Conservation (phyloP, 2,797 vertebrate species). For the Esox masquinongy region DNA sequence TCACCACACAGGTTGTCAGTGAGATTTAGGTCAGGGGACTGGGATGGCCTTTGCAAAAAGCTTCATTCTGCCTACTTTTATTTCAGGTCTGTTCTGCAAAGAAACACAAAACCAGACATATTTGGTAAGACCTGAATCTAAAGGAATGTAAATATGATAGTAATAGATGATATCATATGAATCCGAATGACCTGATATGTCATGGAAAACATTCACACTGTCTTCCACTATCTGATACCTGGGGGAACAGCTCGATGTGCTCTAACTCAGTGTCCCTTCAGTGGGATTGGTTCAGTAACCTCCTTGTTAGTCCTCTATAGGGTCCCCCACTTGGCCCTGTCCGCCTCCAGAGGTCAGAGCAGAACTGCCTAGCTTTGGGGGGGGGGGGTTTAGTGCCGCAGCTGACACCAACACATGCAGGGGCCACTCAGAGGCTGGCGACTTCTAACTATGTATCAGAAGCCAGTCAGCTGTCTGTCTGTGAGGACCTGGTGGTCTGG, state of each 20-base stretch:
- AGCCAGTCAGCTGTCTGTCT: slow-evolving; percentile 34
- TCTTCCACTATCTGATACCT: neutral
- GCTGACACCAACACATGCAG: slow-evolving; percentile 5
- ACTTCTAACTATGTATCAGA: neutral
- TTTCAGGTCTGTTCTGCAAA: too few relatives aligned
- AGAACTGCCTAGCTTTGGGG: too few relatives aligned
- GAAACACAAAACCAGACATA: too few relatives aligned
- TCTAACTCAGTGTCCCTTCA: neutral
- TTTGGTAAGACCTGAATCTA: too few relatives aligned
- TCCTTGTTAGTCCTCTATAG: neutral
- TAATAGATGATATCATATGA: too few relatives aligned
- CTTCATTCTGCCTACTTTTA: too few relatives aligned
- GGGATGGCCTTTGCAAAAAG: too few relatives aligned
- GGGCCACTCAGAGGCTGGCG: neutral
- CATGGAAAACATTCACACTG: neutral
- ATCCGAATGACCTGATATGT: too few relatives aligned
- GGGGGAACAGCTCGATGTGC: neutral
- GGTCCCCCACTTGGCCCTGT: neutral
- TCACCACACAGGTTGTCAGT: too few relatives aligned
- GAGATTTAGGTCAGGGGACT: too few relatives aligned
- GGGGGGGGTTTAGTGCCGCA: too few relatives aligned
- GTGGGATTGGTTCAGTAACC: neutral
- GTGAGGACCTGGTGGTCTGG: neutral
- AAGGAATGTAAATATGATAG: too few relatives aligned
- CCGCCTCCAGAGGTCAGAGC: slow-evolving; percentile 5